Conservation (phyloP, 2,888 invertebrate genomes). For the Cryptophagus acutangulus region DNA sequence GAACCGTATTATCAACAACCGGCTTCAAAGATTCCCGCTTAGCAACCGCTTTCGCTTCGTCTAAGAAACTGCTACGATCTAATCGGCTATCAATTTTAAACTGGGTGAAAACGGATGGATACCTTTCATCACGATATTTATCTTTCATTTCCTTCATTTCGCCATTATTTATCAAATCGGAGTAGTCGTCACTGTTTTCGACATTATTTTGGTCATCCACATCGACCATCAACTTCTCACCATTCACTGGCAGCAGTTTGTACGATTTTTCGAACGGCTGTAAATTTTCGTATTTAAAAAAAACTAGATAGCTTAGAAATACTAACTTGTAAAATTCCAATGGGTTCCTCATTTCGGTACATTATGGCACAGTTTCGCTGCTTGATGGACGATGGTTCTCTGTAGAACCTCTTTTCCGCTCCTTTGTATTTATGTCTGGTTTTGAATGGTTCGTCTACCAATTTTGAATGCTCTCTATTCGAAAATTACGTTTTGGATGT, state of each 20-base stretch:
- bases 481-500: too few relatives aligned
- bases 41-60: not conserved
- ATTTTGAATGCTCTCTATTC: too few relatives aligned
- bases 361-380: slow-evolving; percentile 28
- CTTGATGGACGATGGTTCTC: not conserved
- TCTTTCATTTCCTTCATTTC: not conserved
- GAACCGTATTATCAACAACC: slow-evolving; percentile 19
- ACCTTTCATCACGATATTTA: slow-evolving; percentile 17
- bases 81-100: slow-evolving; percentile 34
- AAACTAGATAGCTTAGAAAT: slow-evolving; percentile 2
- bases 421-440: not conserved
- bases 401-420: not conserved
- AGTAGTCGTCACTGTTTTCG: slow-evolving; percentile 10
- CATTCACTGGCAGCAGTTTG: slow-evolving; percentile 29
- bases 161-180: not conserved
- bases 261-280: slow-evolving; percentile 33
- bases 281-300: slow-evolving; percentile 11
- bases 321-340: slow-evolving; percentile 32
- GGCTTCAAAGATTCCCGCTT: slow-evolving; percentile 7
- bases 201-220: slow-evolving; percentile 17
- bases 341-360: slow-evolving; percentile 32
- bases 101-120: slow-evolving; percentile 34
- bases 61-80: slow-evolving; percentile 9
- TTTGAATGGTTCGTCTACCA: too few relatives aligned
- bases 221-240: slow-evolving; percentile 29